phyloP scores from a whole-genome alignment of 2,888 invertebrate genomes.

The Lapara coniferarum region DNA sequence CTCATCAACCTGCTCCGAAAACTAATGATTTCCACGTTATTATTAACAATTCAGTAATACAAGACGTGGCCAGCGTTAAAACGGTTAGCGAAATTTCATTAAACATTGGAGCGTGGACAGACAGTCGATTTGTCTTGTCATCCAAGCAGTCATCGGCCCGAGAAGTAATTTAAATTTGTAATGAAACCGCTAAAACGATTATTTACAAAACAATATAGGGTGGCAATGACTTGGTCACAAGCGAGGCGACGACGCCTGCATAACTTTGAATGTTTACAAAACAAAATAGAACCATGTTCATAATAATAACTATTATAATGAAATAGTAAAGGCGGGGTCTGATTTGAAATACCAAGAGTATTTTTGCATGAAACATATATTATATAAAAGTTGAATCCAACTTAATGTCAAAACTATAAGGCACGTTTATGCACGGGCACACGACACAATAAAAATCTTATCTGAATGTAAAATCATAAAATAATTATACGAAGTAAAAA shows the following conservation, averaged over 20 bases:
- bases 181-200: conserved; percentile 56
- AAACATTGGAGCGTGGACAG: conserved; percentile 55
- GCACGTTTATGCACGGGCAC: too few relatives aligned
- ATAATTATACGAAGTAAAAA: not conserved
- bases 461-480: too few relatives aligned
- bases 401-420: too few relatives aligned
- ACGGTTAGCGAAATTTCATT: conserved; percentile 66
- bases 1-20: conserved; percentile 34
- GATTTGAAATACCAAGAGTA: too few relatives aligned
- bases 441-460: too few relatives aligned
- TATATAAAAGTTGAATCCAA: too few relatives aligned
- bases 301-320: not conserved
- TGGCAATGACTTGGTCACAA: not conserved
- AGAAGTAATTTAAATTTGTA: conserved; percentile 73
- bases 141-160: conserved; percentile 60
- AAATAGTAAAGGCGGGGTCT: too few relatives aligned
- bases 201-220: conserved; percentile 42
- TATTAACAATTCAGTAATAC: conserved; percentile 49
- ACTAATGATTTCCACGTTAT: conserved; percentile 42
- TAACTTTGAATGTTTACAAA: not conserved
- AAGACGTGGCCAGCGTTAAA: conserved; percentile 66
- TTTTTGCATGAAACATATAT: too few relatives aligned
- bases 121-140: conserved; percentile 74
- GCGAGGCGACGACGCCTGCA: not conserved
- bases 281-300: not conserved